These are phyloP conservation scores for Amphilophus citrinellus DNA, from an alignment of 2,113 vertebrate genomes.

Conservation along the genomic window DNA sequence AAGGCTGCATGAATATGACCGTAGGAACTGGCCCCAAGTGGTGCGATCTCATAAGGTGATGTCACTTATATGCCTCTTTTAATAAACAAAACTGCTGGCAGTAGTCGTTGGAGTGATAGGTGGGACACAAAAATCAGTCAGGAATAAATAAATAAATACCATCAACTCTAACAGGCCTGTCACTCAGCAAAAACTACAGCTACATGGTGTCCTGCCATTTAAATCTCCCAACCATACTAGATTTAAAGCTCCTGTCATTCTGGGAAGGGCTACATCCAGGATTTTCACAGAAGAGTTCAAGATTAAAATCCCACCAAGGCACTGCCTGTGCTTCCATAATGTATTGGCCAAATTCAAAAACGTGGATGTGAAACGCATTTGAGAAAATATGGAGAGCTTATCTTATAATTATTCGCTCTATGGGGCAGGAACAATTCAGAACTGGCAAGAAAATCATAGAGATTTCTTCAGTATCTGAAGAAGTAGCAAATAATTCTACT, in stretches of 20 bases:
- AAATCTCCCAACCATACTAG: neutral
- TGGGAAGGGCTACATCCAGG: neutral
- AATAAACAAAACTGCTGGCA: constrained; percentile 27
- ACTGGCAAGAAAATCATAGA: neutral
- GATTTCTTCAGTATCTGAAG: neutral
- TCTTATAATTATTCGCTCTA: neutral
- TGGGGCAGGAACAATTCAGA: neutral
- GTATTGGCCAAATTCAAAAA: neutral
- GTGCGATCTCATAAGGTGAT: constrained; percentile 68
- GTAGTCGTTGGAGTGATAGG: constrained; percentile 17
- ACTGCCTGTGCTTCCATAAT: neutral
- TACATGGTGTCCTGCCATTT: neutral
- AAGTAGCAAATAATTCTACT: neutral
- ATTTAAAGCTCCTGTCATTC: constrained; percentile 4
- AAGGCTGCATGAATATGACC: constrained; percentile 60
- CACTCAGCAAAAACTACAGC: neutral
- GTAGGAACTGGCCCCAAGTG: constrained; percentile 60
- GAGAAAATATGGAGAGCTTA: neutral
- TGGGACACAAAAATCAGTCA: neutral
- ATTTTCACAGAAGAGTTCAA: neutral
- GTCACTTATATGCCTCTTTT: constrained; percentile 63
- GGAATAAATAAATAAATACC: neutral
- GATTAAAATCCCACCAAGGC: neutral
- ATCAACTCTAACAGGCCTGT: neutral
- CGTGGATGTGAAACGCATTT: neutral